Base-by-base conservation (phyloP, 1,140 invertebrate species). In the Nixonia krombeini region DNA sequence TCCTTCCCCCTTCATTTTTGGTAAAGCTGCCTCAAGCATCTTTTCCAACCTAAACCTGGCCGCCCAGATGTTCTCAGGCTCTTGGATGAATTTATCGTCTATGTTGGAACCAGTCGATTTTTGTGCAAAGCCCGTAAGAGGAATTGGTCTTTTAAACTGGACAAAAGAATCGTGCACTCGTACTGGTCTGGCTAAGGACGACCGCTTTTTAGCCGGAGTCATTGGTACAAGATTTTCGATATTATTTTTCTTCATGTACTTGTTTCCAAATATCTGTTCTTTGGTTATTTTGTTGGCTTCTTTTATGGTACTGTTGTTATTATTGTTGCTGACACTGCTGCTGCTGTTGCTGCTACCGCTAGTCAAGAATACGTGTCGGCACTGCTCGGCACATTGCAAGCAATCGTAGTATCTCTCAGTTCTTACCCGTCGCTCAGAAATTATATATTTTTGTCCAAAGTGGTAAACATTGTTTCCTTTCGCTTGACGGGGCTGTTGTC, bases 401-500 rank as follows among this genome's bases (percentile, higher is more conserved):
- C 80, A 86, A 68, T 83, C 85, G 73, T 82, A 88, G 44, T 80
- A 86, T 75, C 80, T 86, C 69, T 80, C 84, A 47, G 67, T 72
- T 45, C 44, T 72, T 9, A 53, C 72, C 6, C 80, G 66, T 56
- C 80, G 79, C 49, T 63, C 74, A 44, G 67, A 51, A 46, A 59
- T 58, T 10, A 4, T 23, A 12, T 7, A 8, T 10, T 5, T 4
- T 21, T 18, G 7, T 1, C 37, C 49, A 16, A 0, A 10, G 4
- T 13, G 9, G 1, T 10, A 12, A 6, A 12, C 42, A 53, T 78
- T 70, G 44, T 65, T 51, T 28, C 68, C 51, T 33, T 72, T 73
- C 12, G 33, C 23, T 26, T 73, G 70, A 58, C 75, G 65, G 51
- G 76, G 21, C 73, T 86, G 84, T 69, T 89, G 91, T 93, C 91